These are phyloP conservation scores for Enteromius paludinosus DNA, from an alignment of 2,797 vertebrate species.

Conservation along the genomic window DNA sequence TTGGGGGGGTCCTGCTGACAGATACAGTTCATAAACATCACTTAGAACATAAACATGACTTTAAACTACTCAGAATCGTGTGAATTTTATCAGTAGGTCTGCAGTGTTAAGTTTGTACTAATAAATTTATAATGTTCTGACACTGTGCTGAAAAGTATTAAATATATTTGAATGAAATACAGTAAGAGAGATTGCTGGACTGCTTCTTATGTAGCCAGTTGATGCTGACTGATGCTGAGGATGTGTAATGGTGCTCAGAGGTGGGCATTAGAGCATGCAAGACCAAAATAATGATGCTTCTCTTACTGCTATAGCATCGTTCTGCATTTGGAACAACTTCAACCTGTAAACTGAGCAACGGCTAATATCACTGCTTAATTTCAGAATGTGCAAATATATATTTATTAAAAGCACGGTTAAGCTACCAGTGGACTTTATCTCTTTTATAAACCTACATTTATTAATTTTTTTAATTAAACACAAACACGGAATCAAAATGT, in stretches of 20 bases:
- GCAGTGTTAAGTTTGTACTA: conserved; percentile 55
- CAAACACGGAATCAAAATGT: not conserved
- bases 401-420: conserved; percentile 47
- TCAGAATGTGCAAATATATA: conserved; percentile 47
- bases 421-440: conserved; percentile 15
- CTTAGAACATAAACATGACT: conserved; percentile 14
- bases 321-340: conserved; percentile 31
- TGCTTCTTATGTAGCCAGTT: conserved; percentile 11
- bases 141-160: conserved; percentile 57
- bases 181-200: conserved; percentile 6
- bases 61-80: conserved; percentile 40
- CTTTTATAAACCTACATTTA: not conserved
- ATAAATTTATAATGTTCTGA: conserved; percentile 58
- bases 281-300: conserved; percentile 21
- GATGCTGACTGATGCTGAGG: conserved; percentile 5
- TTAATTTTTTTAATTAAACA: not conserved
- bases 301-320: conserved; percentile 6
- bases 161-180: conserved; percentile 7
- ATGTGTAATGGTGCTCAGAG: conserved; percentile 3
- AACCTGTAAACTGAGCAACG: conserved; percentile 25
- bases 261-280: conserved; percentile 22
- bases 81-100: conserved; percentile 59
- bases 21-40: not conserved
- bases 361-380: conserved; percentile 39
- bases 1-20: conserved; percentile 8